Evolutionary conservation across 1,140 invertebrate species (phyloP).

Genomic region (Dufourea novaeangliae): DNA sequence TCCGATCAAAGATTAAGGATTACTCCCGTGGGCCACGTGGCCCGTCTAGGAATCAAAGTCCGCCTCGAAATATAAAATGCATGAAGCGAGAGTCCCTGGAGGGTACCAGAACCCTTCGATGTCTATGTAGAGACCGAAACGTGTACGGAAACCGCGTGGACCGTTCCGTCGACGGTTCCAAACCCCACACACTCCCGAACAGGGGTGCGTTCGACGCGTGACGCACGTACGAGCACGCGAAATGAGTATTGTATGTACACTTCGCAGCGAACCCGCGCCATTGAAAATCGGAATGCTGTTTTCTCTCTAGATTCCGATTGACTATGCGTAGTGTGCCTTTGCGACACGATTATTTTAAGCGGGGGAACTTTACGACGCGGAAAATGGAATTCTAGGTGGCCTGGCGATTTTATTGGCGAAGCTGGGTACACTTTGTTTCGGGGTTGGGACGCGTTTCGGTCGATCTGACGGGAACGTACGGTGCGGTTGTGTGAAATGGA

Average conservation of each 20-base stretch:
- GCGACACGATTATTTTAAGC: background rate
- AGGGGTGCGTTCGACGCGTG: constrained; percentile 27
- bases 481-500: no score
- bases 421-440: background rate
- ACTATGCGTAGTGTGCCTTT: background rate
- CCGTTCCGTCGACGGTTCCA: background rate
- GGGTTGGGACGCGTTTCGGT: background rate
- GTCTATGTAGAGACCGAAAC: background rate
- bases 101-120: constrained; percentile 50
- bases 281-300: constrained; percentile 4
- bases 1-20: constrained; percentile 79
- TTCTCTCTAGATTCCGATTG: background rate
- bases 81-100: constrained; percentile 75
- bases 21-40: constrained; percentile 68
- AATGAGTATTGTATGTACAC: constrained; percentile 40
- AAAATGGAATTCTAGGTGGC: background rate
- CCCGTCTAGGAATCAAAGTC: constrained; percentile 78
- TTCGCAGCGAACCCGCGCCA: background rate
- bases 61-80: constrained; percentile 79
- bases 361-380: background rate
- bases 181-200: constrained; percentile 2
- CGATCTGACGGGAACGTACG: background rate
- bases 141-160: constrained; percentile 17
- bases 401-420: background rate
- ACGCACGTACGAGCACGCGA: constrained; percentile 29